Percentiles rank a stretch among this genome's conserved stretches.
Evolutionary conservation across 2,797 vertebrate species (phyloP).

Genomic region (Agapornis canus): DNA sequence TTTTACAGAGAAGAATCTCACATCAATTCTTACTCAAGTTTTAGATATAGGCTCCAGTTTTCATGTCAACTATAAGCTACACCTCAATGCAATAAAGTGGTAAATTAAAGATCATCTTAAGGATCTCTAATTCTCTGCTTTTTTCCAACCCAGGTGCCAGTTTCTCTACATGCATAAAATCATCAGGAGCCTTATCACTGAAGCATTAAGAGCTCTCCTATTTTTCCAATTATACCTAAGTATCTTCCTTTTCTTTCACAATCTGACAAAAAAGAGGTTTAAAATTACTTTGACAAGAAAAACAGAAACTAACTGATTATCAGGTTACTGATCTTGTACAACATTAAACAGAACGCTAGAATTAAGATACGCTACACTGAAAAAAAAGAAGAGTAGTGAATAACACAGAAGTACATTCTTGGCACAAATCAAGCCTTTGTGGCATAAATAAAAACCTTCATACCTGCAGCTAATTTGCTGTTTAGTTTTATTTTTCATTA

Average conservation of each 20-base stretch:
- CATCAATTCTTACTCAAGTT: neutral
- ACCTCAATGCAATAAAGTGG: neutral
- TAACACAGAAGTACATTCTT: neutral
- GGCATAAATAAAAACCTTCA: neutral
- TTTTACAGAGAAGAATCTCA: neutral
- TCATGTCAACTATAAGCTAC: neutral
- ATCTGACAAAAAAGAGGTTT: neutral
- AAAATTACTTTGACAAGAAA: neutral
- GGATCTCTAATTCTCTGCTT: neutral
- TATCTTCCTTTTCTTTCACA: neutral
- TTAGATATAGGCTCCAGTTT: neutral
- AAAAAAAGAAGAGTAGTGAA: neutral
- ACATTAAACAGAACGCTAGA: neutral
- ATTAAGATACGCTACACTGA: neutral
- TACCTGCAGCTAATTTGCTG: neutral
- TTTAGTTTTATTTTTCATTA: neutral
- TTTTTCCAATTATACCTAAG: neutral
- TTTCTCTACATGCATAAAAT: neutral
- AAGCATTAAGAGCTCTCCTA: neutral
- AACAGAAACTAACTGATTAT: neutral
- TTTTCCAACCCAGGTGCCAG: neutral
- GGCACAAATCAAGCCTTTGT: neutral
- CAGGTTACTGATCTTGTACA: neutral
- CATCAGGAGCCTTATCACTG: neutral
- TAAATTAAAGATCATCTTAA: neutral